Conservation (phyloP, 1,140 invertebrate species). For the Drosophila busckii region DNA sequence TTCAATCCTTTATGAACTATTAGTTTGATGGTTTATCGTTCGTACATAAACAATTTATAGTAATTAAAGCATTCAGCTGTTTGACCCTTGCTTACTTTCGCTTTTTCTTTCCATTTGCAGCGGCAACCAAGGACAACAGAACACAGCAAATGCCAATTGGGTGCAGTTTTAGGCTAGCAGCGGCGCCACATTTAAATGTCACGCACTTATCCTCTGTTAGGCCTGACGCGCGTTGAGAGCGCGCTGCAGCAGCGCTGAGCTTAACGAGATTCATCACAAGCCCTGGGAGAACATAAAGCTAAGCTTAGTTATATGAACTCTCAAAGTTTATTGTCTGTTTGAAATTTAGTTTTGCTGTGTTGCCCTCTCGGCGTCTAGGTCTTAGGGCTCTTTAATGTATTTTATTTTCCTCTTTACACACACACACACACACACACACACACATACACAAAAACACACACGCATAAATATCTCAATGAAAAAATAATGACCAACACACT, state of each 20-base stretch:
- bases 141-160: slow-evolving; percentile 84
- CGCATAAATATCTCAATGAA: slow-evolving; percentile 5
- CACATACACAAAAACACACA: slow-evolving; percentile 1
- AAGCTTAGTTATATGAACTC: too few relatives aligned
- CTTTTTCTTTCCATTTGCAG: slow-evolving; percentile 53
- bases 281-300: too few relatives aligned
- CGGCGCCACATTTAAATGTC: slow-evolving; percentile 23
- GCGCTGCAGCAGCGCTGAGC: too few relatives aligned
- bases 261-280: too few relatives aligned
- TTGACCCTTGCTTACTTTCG: background rate
- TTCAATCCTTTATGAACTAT: too few relatives aligned
- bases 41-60: background rate
- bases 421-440: slow-evolving; percentile 5
- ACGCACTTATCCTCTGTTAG: slow-evolving; percentile 33
- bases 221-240: too few relatives aligned
- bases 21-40: too few relatives aligned
- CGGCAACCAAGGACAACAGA: slow-evolving; percentile 79
- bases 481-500: slow-evolving; percentile 11
- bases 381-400: slow-evolving; percentile 24
- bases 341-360: too few relatives aligned
- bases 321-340: too few relatives aligned
- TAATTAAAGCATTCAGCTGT: background rate
- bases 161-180: slow-evolving; percentile 84
- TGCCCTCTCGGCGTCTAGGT: too few relatives aligned
- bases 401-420: slow-evolving; percentile 11